Percentiles rank a stretch among this genome's conserved stretches.
Conservation (phyloP, 2,797 vertebrate species). For the Halcyon badia region DNA sequence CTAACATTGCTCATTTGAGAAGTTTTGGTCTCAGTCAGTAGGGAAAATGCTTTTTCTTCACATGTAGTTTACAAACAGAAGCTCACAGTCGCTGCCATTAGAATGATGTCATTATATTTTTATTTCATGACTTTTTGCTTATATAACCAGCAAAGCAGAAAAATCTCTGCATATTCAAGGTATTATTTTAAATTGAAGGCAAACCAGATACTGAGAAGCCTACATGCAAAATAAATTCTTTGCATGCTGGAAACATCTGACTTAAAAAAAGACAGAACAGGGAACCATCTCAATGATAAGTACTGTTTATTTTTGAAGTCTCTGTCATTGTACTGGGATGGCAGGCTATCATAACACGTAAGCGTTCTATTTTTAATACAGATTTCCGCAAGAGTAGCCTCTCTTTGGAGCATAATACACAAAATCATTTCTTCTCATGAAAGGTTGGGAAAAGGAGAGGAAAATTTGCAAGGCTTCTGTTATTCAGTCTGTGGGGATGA, state of each 20-base stretch:
- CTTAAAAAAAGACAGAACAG: neutral
- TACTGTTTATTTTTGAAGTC: neutral
- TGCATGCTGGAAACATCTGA: neutral
- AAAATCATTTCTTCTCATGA: neutral
- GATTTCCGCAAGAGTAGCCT: neutral
- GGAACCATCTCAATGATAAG: neutral
- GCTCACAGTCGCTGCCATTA: neutral
- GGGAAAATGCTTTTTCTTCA: neutral
- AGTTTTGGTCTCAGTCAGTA: neutral
- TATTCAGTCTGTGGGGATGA: neutral
- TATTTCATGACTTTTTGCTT: neutral
- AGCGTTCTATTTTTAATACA: neutral
- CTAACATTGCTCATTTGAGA: neutral
- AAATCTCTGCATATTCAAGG: neutral
- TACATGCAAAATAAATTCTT: neutral
- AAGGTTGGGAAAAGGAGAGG: neutral
- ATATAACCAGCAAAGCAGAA: neutral
- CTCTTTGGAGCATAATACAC: neutral
- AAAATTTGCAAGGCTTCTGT: neutral
- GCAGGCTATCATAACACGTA: neutral
- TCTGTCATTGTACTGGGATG: neutral
- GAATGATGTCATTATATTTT: neutral
- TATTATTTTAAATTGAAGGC: neutral
- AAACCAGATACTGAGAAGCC: neutral
- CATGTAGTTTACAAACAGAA: neutral